Base-by-base conservation (phyloP, 2,797 vertebrate species). In the Vespertilio murinus region DNA sequence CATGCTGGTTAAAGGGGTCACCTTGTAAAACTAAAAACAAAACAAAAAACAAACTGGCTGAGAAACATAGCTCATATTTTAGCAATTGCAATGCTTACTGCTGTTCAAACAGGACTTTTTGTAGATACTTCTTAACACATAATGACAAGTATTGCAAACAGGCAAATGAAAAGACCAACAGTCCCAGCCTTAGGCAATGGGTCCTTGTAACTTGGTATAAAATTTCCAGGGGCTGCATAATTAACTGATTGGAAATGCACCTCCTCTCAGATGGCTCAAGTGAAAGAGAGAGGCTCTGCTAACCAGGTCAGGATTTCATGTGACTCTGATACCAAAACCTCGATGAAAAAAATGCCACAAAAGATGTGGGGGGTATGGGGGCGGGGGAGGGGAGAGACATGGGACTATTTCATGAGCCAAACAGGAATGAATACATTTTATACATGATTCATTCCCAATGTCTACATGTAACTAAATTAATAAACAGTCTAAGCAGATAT, bases 21-120 rank as follows among this genome's bases (percentile, higher is more conserved):
- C 54, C 65, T 69, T 59, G 4, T 28, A 78, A 88, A 90, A 92
- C 7, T 35, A n/a, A 92, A 93, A 84, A 80, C 64, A 65, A 82
- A 80, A 81, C 12, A 73, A 40, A 56, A 79, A 94, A 64, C 49
- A 94, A 78, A 45, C 12, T 45, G n/a, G 10, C 70, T 59, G 52
- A 73, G 22, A 86, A 95, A 80, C 59, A 54, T 14, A 64, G 56
- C 65, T 71, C n/a, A 74, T 14, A 77, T 64, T 90, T 30, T 90
- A 75, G 40, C 25, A 61, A 77, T 2, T 45, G 23, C 25, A 64
- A 88, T 10, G 54, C 45, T 74, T 84, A 23, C 28, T 0, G 13
- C 17, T 47, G 42, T 52, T 30, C 61, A 59, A 81, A 25, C 0
- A 59, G 59, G 38, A 77, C 47, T 69, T 71, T 45, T 73, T n/a